Evolutionary conservation across 2,113 vertebrate species (phyloP).

Genomic region (Dryoscopus gambensis): DNA sequence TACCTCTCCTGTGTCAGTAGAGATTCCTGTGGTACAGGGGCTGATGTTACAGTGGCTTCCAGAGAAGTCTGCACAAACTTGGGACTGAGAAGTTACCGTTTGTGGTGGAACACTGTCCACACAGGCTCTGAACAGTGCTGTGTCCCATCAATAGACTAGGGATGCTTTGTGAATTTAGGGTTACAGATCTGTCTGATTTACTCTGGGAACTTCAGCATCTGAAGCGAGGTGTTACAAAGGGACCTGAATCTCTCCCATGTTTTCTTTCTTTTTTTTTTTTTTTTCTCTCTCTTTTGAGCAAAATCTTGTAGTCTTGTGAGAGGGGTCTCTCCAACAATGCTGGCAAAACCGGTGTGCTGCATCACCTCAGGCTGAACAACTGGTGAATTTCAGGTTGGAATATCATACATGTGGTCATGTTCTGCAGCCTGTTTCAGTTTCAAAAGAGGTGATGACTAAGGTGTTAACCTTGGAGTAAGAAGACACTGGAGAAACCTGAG

Average conservation of each 20-base stretch:
- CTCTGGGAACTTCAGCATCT: not conserved
- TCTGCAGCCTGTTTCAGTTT: constrained; percentile 50
- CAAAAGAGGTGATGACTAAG: constrained; percentile 31
- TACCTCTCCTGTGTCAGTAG: not conserved
- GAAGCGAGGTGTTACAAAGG: not conserved
- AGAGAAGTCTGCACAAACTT: not conserved
- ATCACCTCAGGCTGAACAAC: not conserved
- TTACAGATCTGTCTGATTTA: not conserved
- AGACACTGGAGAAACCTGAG: constrained; percentile 50
- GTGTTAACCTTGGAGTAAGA: constrained; percentile 52
- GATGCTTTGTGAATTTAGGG: not conserved
- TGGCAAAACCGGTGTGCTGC: not conserved
- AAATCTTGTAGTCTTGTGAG: not conserved
- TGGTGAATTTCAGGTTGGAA: not conserved
- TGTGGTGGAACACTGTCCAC: not conserved
- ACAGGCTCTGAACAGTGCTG: not conserved
- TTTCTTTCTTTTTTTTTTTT: not conserved
- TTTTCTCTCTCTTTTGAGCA: not conserved
- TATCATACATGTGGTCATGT: constrained; percentile 59
- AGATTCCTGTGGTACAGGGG: not conserved
- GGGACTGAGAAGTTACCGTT: not conserved
- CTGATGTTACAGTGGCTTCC: not conserved
- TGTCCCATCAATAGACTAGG: not conserved
- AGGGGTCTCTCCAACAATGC: not conserved
- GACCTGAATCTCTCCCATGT: not conserved